A percentile compares a stretch with the other conserved stretches of the same genome.
Conservation (phyloP, 2,888 invertebrate species). For the Aleiodes testaceus region DNA sequence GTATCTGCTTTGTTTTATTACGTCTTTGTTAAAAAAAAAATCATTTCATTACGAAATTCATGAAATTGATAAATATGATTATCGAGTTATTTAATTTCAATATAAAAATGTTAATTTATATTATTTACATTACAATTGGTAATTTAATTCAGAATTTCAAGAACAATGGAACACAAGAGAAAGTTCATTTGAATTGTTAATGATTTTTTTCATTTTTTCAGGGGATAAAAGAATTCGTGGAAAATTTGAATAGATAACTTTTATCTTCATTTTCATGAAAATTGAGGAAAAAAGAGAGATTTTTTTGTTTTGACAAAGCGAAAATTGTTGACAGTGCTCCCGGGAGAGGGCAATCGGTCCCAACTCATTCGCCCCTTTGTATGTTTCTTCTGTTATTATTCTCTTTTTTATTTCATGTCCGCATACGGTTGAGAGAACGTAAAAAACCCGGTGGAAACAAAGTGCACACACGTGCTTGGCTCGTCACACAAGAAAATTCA, state of each 20-base stretch:
- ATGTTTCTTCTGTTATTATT: neutral
- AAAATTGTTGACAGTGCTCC: slow-evolving; percentile 34
- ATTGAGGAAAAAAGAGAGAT: neutral
- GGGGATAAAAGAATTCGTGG: neutral
- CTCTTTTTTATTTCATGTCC: neutral
- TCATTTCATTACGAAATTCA: too few relatives aligned
- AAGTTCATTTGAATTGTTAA: too few relatives aligned
- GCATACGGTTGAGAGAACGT: neutral
- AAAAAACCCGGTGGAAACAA: slow-evolving; percentile 11
- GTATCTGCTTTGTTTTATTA: neutral
- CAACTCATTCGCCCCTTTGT: slow-evolving; percentile 3
- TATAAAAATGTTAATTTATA: too few relatives aligned
- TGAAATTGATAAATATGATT: too few relatives aligned
- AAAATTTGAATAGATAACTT: neutral
- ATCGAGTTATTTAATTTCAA: too few relatives aligned
- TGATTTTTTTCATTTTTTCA: too few relatives aligned
- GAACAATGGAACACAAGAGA: too few relatives aligned
- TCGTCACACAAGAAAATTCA: slow-evolving; percentile 15
- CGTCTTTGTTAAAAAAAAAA: slow-evolving; percentile 1
- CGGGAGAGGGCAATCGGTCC: slow-evolving; percentile 25
- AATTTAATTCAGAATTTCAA: too few relatives aligned
- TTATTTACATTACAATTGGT: too few relatives aligned
- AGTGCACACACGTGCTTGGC: slow-evolving; percentile 15
- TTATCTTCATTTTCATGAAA: neutral
- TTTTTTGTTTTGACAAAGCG: slow-evolving; percentile 7